phyloP scores from a whole-genome alignment of 2,888 invertebrate species.

The Imbricaverruca yamaguchii region DNA sequence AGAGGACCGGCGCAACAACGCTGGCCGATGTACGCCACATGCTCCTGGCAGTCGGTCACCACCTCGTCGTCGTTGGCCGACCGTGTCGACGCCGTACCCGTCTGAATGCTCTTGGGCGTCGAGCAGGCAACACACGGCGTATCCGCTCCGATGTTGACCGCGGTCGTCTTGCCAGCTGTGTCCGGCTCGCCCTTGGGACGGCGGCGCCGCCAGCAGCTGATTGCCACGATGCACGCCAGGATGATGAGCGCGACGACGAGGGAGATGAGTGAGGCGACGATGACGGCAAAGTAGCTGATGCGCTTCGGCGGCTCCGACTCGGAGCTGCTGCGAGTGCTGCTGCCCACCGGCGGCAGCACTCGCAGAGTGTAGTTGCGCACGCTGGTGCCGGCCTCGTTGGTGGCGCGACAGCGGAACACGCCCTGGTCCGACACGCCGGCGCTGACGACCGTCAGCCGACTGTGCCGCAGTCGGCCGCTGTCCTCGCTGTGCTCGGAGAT shows the following conservation, averaged over 20 bases:
- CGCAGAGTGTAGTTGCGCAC: neutral
- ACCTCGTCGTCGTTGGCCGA: neutral
- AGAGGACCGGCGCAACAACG: neutral
- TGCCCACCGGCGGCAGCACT: neutral
- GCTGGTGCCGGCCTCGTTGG: conserved; percentile 4
- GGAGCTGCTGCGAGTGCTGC: neutral
- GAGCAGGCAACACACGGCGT: conserved; percentile 25
- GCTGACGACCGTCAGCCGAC: neutral
- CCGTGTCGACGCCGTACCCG: conserved; percentile 26
- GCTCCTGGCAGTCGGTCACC: neutral
- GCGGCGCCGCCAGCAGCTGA: conserved; percentile 30
- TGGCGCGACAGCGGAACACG: neutral
- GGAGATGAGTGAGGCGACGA: conserved; percentile 22
- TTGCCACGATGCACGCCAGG: conserved; percentile 29
- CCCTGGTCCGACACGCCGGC: neutral
- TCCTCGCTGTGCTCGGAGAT: neutral
- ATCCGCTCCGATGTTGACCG: neutral
- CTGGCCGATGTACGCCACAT: conserved; percentile 10
- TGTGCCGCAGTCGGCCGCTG: neutral
- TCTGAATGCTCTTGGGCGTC: conserved; percentile 32
- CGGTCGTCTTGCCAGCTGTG: conserved; percentile 1
- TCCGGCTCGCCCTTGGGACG: conserved; percentile 25
- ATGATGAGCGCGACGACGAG: conserved; percentile 23
- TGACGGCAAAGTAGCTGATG: conserved; percentile 23
- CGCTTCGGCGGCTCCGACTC: conserved; percentile 24